Evolutionary conservation across 2,888 invertebrate genomes (phyloP).

Genomic region (Meganola albula): DNA sequence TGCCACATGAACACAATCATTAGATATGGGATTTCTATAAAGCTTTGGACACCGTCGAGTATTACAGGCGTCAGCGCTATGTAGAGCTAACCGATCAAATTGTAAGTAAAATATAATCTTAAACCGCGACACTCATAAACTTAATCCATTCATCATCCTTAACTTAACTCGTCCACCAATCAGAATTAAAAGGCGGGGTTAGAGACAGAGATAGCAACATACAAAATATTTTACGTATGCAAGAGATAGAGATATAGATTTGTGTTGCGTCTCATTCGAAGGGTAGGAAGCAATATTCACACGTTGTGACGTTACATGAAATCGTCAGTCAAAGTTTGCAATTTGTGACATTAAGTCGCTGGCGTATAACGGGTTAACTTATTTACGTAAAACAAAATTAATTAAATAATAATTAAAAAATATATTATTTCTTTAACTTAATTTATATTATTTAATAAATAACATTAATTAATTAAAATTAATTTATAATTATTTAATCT

Average conservation of each 20-base stretch:
- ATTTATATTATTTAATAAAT: slow-evolving; percentile 1
- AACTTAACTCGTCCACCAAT: slow-evolving; percentile 35
- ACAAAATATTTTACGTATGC: slow-evolving; percentile 11
- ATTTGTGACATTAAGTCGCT: slow-evolving; percentile 25
- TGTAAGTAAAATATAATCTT: slow-evolving; percentile 15
- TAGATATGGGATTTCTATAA: too few species aligned
- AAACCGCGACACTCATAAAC: slow-evolving; percentile 19
- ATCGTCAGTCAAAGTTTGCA: slow-evolving; percentile 40
- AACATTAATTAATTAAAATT: not conserved
- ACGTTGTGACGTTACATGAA: too few species aligned
- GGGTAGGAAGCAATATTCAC: too few species aligned
- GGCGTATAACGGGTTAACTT: slow-evolving; percentile 15
- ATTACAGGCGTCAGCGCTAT: too few species aligned
- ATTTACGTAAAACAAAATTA: slow-evolving; percentile 21
- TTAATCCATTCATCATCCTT: slow-evolving; percentile 30
- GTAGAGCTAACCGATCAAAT: too few species aligned
- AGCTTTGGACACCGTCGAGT: too few species aligned
- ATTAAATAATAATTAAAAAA: not conserved
- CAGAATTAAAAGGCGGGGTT: slow-evolving; percentile 38
- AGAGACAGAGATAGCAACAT: slow-evolving; percentile 28
- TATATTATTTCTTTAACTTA: not conserved
- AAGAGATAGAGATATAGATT: slow-evolving; percentile 23
- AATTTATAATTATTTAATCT: too few species aligned
- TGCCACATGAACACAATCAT: too few species aligned
- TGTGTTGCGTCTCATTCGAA: slow-evolving; percentile 28